Conservation (phyloP, 92 coral and sea anemone species). For the Desmophyllum pertusum region DNA sequence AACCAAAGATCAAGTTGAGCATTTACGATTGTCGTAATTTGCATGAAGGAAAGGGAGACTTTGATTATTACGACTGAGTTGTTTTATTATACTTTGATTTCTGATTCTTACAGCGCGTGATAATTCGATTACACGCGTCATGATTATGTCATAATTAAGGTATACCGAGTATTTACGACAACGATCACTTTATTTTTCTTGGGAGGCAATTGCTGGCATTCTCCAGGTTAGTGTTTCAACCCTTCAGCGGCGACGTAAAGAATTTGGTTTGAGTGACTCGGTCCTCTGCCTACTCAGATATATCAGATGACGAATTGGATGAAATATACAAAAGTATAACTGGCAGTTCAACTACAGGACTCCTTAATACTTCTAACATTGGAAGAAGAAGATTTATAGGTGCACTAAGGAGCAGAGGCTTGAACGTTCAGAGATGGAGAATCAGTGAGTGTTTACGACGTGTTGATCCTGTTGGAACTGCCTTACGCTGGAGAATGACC, state of each 20-base stretch:
- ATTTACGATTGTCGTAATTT: too few species aligned
- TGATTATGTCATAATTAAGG: too few species aligned
- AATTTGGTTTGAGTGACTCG: constrained; percentile 19
- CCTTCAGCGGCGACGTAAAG: constrained; percentile 38
- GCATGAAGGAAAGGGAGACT: too few species aligned
- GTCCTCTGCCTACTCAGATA: not conserved
- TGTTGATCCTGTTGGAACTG: constrained; percentile 70
- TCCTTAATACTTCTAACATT: constrained; percentile 33
- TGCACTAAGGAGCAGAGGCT: constrained; percentile 60
- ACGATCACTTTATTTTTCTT: constrained; percentile 51
- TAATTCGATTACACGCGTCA: too few species aligned
- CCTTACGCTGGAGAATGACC: constrained; percentile 69
- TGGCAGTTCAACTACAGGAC: constrained; percentile 29
- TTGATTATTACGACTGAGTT: too few species aligned
- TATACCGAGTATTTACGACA: too few species aligned
- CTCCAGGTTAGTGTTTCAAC: constrained; percentile 45
- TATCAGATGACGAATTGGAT: constrained; percentile 63
- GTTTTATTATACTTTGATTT: too few species aligned
- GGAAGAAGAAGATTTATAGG: constrained; percentile 63
- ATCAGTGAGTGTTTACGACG: constrained; percentile 62
- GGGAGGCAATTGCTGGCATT: constrained; percentile 42
- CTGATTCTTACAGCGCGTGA: too few species aligned
- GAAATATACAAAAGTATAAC: constrained; percentile 42
- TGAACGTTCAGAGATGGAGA: constrained; percentile 59
- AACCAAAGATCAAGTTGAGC: constrained; percentile 60